Base-by-base conservation (phyloP, 1,140 invertebrate genomes). In the Listronotus oregonensis region DNA sequence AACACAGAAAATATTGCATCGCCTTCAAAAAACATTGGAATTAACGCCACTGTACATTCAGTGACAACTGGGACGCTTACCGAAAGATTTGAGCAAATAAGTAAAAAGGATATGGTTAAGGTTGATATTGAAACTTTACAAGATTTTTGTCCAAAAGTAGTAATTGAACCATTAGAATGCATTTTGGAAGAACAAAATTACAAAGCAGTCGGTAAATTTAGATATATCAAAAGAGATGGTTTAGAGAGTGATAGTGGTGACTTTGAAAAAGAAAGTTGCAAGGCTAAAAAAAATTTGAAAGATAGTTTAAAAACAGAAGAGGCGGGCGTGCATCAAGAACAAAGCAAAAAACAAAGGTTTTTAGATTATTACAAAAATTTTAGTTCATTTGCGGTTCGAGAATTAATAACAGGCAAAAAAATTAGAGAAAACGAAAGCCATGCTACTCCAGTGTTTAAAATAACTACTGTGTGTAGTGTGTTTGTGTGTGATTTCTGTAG, bases 361-460 rank as follows among this genome's bases (percentile, higher is more conserved):
- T 49, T 49, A 27, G 46, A 49, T 10, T 49, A 49, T 49, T 49
- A 49, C 18, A 49, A 21, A 6, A 49, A 49, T 49, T 49, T 21
- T 27, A 49, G 46, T 11, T 27, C 46, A 7, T 49, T 49, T 49
- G 46, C 46, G 2, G 46, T 49, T 8, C 15, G 46, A 49, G 46
- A 49, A 27, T 27, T 49, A 27, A 49, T 49, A 21, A 12, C 46
- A 6, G 46, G 46, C 7, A 49, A 49, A 21, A 49, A 49, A 7
- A 21, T 49, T 21, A 49, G 46, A 49, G 46, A 49, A 6, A 49
- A 2, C 21, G 18, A 27, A 18, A 49, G 17, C 12, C 8, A 49
- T 18, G 12, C 15, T 49, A 49, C 1, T 18, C 4, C 18, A 27
- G 18, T 49, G 4, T 49, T 49, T 49, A 49, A 27, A 21, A 21